These are phyloP conservation scores for Crossaster papposus DNA, from an alignment of 53 echinoderm and acorn worm species.

Conservation along the genomic window DNA sequence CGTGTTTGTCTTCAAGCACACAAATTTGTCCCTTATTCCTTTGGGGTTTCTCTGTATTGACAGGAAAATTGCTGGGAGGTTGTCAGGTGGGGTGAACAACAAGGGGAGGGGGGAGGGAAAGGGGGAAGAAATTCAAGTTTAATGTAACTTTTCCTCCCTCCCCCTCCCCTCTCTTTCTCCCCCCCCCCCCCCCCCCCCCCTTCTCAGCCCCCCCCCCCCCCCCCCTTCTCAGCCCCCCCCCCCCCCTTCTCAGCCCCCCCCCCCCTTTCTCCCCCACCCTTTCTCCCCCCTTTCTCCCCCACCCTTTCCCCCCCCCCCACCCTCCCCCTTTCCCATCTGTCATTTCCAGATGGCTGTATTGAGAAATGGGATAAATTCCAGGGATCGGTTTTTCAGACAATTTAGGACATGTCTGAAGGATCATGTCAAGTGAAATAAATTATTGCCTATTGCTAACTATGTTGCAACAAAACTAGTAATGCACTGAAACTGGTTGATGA, in stretches of 20 bases:
- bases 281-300: too few relatives aligned
- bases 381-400: neutral
- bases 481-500: too few relatives aligned
- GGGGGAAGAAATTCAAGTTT: slow-evolving; percentile 24
- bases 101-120: neutral
- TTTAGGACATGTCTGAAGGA: slow-evolving; percentile 1
- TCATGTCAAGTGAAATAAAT: neutral
- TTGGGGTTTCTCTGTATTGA: neutral
- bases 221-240: neutral
- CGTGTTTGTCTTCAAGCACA: neutral
- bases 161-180: neutral
- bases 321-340: too few relatives aligned
- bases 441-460: neutral
- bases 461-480: too few relatives aligned
- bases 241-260: neutral
- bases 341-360: slow-evolving; percentile 29
- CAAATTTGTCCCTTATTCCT: neutral
- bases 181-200: neutral
- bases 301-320: neutral
- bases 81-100: neutral
- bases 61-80: slow-evolving; percentile 8
- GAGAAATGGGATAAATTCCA: slow-evolving; percentile 25
- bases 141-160: slow-evolving; percentile 21
- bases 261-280: neutral
- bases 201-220: neutral